phyloP scores from a whole-genome alignment of 2,888 invertebrate species.

The Eupithecia subfuscata region DNA sequence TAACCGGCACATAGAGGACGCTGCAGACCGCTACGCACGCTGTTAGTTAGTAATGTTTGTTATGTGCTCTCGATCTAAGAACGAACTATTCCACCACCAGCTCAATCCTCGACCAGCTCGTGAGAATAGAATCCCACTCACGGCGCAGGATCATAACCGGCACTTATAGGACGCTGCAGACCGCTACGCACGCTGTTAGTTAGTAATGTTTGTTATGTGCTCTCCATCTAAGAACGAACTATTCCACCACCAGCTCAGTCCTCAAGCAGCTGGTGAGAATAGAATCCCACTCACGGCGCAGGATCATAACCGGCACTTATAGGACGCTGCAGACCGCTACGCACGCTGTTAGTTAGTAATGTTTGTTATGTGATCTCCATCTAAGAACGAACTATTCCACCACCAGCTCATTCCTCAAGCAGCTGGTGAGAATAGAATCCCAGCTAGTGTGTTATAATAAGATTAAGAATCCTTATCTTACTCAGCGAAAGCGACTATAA shows the following conservation, averaged over 20 bases:
- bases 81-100: conserved; percentile 33
- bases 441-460: no score
- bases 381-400: conserved; percentile 19
- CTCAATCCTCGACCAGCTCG: conserved; percentile 38
- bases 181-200: conserved; percentile 56
- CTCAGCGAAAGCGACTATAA: no score
- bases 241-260: conserved; percentile 33
- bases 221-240: conserved; percentile 11
- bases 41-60: conserved; percentile 54
- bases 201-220: conserved; percentile 32
- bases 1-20: conserved; percentile 32
- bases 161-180: conserved; percentile 26
- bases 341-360: conserved; percentile 56
- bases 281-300: conserved; percentile 39
- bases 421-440: conserved; percentile 39
- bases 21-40: conserved; percentile 41
- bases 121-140: conserved; percentile 34
- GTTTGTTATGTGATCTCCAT: conserved; percentile 20
- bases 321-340: conserved; percentile 30
- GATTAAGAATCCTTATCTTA: no score
- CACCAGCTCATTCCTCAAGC: conserved; percentile 37
- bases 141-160: conserved; percentile 46
- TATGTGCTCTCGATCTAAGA: neutral
- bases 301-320: conserved; percentile 41
- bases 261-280: conserved; percentile 40